phyloP scores from a whole-genome alignment of 2,888 invertebrate species.

The Meloe dianella region DNA sequence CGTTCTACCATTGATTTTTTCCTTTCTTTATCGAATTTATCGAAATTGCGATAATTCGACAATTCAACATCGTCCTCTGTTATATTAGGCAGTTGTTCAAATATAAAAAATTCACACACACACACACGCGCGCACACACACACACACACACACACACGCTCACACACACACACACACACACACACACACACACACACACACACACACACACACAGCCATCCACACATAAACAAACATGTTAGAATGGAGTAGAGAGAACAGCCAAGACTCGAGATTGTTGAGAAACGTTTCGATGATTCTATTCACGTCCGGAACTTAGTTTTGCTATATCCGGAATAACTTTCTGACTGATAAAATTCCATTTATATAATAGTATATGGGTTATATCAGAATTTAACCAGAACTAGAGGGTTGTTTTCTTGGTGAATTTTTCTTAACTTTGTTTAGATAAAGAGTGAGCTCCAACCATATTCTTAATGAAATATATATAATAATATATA shows the following conservation, averaged over 20 bases:
- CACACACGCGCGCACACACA: no score
- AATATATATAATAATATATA: neutral
- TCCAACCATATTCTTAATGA: neutral
- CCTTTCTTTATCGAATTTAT: neutral
- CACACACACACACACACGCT: no score
- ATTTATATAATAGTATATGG: constrained; percentile 9
- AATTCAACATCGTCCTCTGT: neutral
- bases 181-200: no score
- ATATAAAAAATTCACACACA: neutral
- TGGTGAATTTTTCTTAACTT: neutral
- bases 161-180: no score
- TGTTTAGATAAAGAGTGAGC: neutral
- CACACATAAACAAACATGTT: neutral
- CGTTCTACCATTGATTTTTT: neutral
- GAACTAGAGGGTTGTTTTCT: constrained; percentile 1
- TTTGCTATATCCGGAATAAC: constrained; percentile 13
- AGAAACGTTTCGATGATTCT: constrained; percentile 11
- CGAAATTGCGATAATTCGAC: constrained; percentile 2
- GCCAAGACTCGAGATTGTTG: neutral
- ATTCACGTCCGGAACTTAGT: constrained; percentile 13
- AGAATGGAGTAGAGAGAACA: neutral
- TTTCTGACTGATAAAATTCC: constrained; percentile 11
- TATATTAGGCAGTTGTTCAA: constrained; percentile 4
- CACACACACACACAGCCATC: no score
- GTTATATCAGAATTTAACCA: neutral